Evolutionary conservation across 2,797 vertebrate genomes (phyloP), one percentile per base, ranked within the genome.

Genomic region (Coregonus sp.): DNA sequence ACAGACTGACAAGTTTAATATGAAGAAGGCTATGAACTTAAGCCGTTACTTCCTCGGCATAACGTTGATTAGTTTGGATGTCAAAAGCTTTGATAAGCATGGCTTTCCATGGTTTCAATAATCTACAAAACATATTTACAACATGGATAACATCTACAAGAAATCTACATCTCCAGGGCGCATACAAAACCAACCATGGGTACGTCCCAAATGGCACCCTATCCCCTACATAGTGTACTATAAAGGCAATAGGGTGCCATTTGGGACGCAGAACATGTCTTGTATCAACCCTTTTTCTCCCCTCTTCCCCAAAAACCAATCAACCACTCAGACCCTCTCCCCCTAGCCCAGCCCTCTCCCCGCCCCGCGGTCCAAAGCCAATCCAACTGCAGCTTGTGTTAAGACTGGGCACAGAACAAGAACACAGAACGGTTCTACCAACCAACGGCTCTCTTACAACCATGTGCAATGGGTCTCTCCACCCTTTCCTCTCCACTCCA

Each of bases 111-210:
- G 96, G 96, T 96, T 97, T 97, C 96, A 97, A 96, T 63, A 20
- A 29, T 98, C 97, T 99, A 99, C 97, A 99, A 99, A 99, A 99
- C 95, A 95, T 99, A 99, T 99, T 96, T 99, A 99, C 98, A 99
- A 97, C 95, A 97, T 98, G 96, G 95, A 98, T 97, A 98, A 98
- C 97, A 99, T 98, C 98, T 98, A 98, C 97, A 98, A 96, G 96
- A 97, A 97, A 97, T 99, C 98, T 98, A 99, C 97, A 98, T 94
- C 37, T 33, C 40, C 29, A 2, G 18, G 50, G 93, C 94, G 93
- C 94, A 95, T 95, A 96, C 94, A 97, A 96, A 96, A 94, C 40
- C 40, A 12, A 25, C 59, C 59, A 29, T 5, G 2, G 0, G 6
- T 1, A 1, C 20, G 3, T 12, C 20, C 59, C 59, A 63, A 63